Conservation (phyloP, 2,888 invertebrate species). For the Physocephala rufipes region DNA sequence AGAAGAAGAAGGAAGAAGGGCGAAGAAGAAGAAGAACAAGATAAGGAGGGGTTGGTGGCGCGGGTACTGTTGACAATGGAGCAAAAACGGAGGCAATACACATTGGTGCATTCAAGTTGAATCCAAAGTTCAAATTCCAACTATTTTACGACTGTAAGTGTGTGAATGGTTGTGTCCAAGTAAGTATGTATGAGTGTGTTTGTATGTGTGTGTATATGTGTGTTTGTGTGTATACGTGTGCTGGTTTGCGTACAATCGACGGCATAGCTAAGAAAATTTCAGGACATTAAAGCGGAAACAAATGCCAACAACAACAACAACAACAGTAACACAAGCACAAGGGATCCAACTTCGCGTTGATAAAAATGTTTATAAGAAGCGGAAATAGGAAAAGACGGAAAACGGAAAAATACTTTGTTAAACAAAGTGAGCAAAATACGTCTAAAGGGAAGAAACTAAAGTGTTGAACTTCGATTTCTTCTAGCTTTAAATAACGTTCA, state of each 20-base stretch:
- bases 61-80: neutral
- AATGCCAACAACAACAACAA: no score
- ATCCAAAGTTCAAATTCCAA: neutral
- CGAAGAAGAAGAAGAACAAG: neutral
- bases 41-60: no score
- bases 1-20: no score
- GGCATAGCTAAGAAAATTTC: neutral
- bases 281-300: neutral
- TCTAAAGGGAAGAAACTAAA: no score
- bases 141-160: neutral
- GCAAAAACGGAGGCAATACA: neutral
- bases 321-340: neutral
- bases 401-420: neutral
- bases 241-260: no score
- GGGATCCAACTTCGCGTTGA: neutral
- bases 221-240: neutral
- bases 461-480: no score
- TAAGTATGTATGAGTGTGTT: neutral
- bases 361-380: neutral
- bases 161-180: neutral
- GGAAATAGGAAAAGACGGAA: neutral
- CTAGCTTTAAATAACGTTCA: no score
- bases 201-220: neutral
- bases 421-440: neutral
- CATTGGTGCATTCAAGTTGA: slow-evolving; percentile 10